phyloP scores from a whole-genome alignment of 2,113 vertebrate genomes.

The Maccullochella peelii region DNA sequence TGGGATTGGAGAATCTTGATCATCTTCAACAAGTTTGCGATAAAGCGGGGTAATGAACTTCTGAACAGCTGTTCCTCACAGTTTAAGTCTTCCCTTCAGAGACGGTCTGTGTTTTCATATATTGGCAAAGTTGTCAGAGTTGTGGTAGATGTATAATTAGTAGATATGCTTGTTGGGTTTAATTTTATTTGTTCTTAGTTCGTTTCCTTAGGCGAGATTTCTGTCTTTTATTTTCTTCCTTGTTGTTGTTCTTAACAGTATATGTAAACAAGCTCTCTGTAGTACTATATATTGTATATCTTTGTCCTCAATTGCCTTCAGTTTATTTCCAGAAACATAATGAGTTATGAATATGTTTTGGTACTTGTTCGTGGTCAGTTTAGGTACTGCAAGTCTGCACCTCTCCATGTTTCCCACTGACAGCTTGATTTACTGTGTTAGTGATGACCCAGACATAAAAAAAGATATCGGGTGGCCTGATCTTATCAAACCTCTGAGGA shows the following conservation, averaged over 20 bases:
- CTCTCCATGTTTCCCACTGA: constrained; percentile 19
- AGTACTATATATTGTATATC: neutral
- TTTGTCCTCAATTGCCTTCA: neutral
- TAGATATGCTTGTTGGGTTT: neutral
- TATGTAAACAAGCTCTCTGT: neutral
- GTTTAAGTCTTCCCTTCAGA: constrained; percentile 45
- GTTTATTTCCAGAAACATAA: constrained; percentile 10
- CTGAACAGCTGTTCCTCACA: constrained; percentile 60
- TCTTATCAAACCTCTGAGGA: neutral
- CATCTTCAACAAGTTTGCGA: constrained; percentile 63
- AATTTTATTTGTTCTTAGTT: neutral
- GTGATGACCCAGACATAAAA: constrained; percentile 30
- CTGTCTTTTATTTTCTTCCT: neutral
- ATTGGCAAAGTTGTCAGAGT: constrained; percentile 17
- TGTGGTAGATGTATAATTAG: constrained; percentile 28
- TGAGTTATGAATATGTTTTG: neutral
- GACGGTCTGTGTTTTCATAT: constrained; percentile 24
- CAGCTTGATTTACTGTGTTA: constrained; percentile 47
- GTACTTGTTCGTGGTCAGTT: neutral
- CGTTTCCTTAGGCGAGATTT: neutral
- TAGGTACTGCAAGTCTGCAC: constrained; percentile 3
- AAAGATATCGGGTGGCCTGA: constrained; percentile 14
- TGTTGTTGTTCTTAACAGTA: neutral
- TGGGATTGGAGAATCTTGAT: constrained; percentile 44
- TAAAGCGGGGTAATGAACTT: constrained; percentile 53